phyloP scores from a whole-genome alignment of 2,113 vertebrate genomes.

The Rhea pennata region DNA sequence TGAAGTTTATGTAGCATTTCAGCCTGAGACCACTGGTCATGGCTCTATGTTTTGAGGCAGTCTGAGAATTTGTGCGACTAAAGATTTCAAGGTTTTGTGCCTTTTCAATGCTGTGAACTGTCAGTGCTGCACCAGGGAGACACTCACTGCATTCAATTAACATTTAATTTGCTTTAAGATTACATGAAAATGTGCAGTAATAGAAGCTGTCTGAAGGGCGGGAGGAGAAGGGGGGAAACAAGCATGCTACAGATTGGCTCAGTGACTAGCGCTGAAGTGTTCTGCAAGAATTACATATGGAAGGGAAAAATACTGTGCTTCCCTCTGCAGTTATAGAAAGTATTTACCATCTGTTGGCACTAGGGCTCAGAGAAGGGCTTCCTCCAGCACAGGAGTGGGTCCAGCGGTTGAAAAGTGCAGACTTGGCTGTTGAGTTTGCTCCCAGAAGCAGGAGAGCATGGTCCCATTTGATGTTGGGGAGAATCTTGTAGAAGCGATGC shows the following conservation, averaged over 20 bases:
- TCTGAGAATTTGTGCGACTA: background rate
- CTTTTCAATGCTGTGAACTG: background rate
- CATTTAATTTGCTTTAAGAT: slow-evolving; percentile 71
- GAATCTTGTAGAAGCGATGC: background rate
- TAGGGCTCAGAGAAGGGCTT: background rate
- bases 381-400: background rate
- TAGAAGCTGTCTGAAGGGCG: slow-evolving; percentile 51
- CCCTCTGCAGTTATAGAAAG: slow-evolving; percentile 20
- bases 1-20: background rate
- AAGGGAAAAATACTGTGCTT: slow-evolving; percentile 27
- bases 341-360: background rate
- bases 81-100: background rate
- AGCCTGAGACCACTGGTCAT: fast-evolving
- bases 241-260: slow-evolving; percentile 23
- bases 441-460: fast-evolving
- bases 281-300: slow-evolving; percentile 47
- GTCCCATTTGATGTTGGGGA: fast-evolving
- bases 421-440: background rate
- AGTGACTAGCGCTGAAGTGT: slow-evolving; percentile 14
- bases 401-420: background rate
- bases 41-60: background rate
- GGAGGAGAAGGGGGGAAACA: slow-evolving; percentile 42
- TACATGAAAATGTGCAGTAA: slow-evolving; percentile 70
- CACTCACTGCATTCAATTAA: slow-evolving; percentile 66
- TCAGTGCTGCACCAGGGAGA: slow-evolving; percentile 39